phyloP scores from a whole-genome alignment of 2,113 vertebrate species.

The Paedocypris sp. region DNA sequence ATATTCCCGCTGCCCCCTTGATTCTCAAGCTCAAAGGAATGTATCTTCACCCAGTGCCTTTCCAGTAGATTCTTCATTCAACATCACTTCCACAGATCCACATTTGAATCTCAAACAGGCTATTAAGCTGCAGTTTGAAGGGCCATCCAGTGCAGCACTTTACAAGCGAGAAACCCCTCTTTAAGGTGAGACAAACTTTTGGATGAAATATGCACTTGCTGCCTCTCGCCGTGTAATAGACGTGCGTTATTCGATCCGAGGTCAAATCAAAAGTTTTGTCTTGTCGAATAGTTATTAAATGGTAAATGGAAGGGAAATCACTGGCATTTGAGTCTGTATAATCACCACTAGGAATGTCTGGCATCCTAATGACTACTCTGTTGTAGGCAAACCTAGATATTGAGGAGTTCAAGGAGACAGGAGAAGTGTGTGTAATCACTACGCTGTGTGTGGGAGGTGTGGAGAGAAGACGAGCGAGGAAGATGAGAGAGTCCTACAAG shows the following conservation, averaged over 20 bases:
- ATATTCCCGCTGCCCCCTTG: constrained; percentile 49
- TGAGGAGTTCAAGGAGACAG: constrained; percentile 30
- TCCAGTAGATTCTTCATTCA: constrained; percentile 38
- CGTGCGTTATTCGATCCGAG: no score
- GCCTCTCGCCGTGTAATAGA: no score
- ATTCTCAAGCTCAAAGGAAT: constrained; percentile 41
- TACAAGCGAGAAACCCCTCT: constrained; percentile 70
- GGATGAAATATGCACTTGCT: no score
- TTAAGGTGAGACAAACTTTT: constrained; percentile 46
- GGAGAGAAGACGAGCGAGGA: constrained; percentile 15
- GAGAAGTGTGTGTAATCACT: constrained; percentile 22
- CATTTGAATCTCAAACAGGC: constrained; percentile 70
- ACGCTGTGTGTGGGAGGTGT: not conserved
- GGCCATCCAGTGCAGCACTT: constrained; percentile 62
- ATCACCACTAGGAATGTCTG: constrained; percentile 19
- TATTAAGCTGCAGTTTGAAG: constrained; percentile 72
- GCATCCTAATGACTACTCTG: constrained; percentile 33
- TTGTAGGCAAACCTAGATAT: constrained; percentile 33
- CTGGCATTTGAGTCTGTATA: not conserved
- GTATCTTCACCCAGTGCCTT: constrained; percentile 43
- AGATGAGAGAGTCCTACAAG: constrained; percentile 19
- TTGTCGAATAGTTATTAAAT: not conserved
- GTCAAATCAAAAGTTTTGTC: not conserved
- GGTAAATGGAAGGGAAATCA: not conserved
- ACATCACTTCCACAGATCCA: constrained; percentile 57